Evolutionary conservation across 2,888 invertebrate genomes (phyloP), one percentile per base, ranked within the genome.

Genomic region (Icerya purchasi): DNA sequence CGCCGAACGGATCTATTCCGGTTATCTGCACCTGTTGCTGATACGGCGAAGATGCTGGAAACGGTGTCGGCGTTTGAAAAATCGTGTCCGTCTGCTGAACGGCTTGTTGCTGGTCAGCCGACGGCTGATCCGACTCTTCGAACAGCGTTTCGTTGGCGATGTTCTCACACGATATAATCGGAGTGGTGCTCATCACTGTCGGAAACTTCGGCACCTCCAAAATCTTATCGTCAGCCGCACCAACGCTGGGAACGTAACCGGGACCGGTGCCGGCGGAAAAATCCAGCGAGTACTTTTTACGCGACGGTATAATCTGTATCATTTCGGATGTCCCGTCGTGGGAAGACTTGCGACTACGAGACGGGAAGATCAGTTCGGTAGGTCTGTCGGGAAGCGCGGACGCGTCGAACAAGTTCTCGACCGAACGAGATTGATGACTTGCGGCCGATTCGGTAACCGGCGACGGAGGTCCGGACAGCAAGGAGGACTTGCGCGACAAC

Each of bases 241-340:
- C 10, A 5, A n/a, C 19, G 5, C 36, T 14, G 5, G 5, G 36
- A 14, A 36, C 5, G 14, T 8, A 36, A 8, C 36, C 36, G 36
- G 8, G 5, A 36, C 8, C 36, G 5, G 8, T 14, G 5, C 5
- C 36, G 36, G 36, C 36, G 36, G 36, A 36, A 22, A 56, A 60
- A 22, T 60, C 60, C 5, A 60, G 52, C 5, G 60, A 60, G 36
- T 60, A 60, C 53, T 60, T 60, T 36, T 60, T 60, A 14, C 52
- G 60, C 52, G 49, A 52, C n/a, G 56, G 60, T 19, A 53, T 53
- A 20, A 53, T 49, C n/a, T 60, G 60, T 2, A 53, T 18, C n/a
- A 53, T 21, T n/a, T 22, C 52, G 36, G 60, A 56, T 18, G 60
- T 60, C 1, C 56, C 52, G 20, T 60, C 60, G 53, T 60, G 60